Conservation (phyloP, 2,888 invertebrate species). For the Hermaeophaga mercurialis region DNA sequence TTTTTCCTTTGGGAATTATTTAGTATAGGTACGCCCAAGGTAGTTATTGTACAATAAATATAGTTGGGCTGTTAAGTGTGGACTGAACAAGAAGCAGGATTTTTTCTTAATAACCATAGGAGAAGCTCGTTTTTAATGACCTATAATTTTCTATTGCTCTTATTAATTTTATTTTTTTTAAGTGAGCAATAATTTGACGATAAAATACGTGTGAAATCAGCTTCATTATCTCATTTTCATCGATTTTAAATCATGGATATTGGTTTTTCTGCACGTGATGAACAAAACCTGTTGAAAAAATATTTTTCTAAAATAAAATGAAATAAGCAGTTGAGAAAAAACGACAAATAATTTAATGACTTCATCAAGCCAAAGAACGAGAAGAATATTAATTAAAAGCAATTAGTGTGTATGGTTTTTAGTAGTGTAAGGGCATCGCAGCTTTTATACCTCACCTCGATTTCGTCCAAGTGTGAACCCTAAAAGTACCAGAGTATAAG, state of each 20-base stretch:
- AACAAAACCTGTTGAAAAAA: too few relatives aligned
- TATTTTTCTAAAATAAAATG: too few relatives aligned
- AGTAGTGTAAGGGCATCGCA: background rate
- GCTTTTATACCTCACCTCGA: conserved; percentile 24
- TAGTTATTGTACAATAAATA: conserved; percentile 21
- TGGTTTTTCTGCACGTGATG: too few relatives aligned
- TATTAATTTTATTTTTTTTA: conserved; percentile 1
- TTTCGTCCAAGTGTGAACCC: conserved; percentile 28
- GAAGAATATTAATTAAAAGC: too few relatives aligned
- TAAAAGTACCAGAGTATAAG: conserved; percentile 41
- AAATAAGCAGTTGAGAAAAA: too few relatives aligned
- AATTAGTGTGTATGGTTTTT: too few relatives aligned
- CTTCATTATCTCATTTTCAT: conserved; percentile 8
- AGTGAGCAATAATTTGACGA: background rate
- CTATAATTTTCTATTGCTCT: conserved; percentile 11
- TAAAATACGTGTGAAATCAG: conserved; percentile 12
- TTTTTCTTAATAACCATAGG: conserved; percentile 10
- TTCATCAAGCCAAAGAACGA: too few relatives aligned
- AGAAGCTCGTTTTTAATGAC: conserved; percentile 8
- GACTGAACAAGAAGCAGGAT: conserved; percentile 10
- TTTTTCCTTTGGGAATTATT: too few relatives aligned
- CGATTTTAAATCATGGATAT: too few relatives aligned
- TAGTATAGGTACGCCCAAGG: background rate
- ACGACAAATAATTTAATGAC: too few relatives aligned
- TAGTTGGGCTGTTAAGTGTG: conserved; percentile 22